A percentile compares a stretch with the other conserved stretches of the same genome.
Evolutionary conservation across 2,113 vertebrate species (phyloP).

Genomic region (Columba livia): DNA sequence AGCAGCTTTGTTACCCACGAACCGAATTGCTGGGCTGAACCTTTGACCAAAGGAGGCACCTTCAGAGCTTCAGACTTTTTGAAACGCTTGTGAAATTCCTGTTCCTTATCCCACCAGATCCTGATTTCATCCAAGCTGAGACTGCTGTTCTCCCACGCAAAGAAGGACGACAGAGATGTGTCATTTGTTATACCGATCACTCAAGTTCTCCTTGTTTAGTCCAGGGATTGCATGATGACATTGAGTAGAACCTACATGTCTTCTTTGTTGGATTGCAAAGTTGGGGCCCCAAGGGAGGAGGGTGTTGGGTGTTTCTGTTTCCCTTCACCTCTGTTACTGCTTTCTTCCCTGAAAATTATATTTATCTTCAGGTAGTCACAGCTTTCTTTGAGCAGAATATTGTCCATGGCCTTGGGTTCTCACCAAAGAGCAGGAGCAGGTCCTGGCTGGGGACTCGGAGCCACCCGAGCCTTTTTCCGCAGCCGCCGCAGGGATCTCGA

Average conservation of each 20-base stretch:
- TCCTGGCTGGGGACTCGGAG: not conserved
- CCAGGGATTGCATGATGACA: not conserved
- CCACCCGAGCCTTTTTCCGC: not conserved
- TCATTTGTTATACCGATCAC: not conserved
- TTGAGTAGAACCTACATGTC: fast-evolving
- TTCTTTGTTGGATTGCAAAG: not conserved
- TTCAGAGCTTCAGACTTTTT: not conserved
- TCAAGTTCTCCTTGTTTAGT: not conserved
- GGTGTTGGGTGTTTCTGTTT: not conserved
- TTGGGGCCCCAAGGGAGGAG: not conserved
- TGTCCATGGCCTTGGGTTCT: not conserved
- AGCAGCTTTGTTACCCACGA: not conserved
- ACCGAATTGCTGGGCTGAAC: not conserved
- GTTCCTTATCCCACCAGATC: not conserved
- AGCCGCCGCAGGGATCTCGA: not conserved
- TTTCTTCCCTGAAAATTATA: not conserved
- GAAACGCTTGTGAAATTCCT: not conserved
- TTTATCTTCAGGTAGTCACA: not conserved
- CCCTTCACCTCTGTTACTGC: not conserved
- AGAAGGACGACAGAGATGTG: not conserved
- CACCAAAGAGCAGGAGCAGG: not conserved
- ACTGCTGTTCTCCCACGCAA: not conserved
- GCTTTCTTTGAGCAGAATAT: not conserved
- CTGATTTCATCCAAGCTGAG: not conserved
- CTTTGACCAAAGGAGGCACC: not conserved